Conservation (phyloP, 2,888 invertebrate species). For the Prosapia bicincta region DNA sequence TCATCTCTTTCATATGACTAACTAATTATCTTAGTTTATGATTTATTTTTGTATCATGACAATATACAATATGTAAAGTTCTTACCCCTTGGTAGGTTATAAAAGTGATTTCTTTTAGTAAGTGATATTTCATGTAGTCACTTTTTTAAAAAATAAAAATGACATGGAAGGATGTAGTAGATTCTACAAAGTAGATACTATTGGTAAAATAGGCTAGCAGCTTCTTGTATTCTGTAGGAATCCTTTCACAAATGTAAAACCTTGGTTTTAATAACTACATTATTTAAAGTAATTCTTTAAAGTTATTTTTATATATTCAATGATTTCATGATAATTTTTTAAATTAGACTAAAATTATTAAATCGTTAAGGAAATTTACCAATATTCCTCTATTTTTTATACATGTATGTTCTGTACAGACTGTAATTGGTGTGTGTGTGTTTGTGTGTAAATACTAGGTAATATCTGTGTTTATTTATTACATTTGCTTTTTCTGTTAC, state of each 20-base stretch:
- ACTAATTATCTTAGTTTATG: not conserved
- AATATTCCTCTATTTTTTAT: constrained; percentile 1
- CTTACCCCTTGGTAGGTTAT: not conserved
- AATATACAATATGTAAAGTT: not conserved
- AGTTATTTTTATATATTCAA: too few relatives aligned
- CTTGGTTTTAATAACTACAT: not conserved
- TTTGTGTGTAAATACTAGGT: not conserved
- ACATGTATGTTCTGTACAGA: not conserved
- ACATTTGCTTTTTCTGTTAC: not conserved
- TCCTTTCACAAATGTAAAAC: not conserved
- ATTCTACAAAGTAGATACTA: too few relatives aligned
- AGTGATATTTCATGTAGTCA: not conserved
- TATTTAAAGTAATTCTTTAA: too few relatives aligned
- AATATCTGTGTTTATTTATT: not conserved
- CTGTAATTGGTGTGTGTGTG: not conserved
- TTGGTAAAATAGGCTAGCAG: too few relatives aligned
- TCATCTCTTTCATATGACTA: not conserved
- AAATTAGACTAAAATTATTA: not conserved
- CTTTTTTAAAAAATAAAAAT: too few relatives aligned
- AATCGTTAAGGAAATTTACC: not conserved
- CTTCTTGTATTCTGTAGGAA: not conserved
- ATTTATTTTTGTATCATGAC: not conserved
- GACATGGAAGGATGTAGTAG: too few relatives aligned
- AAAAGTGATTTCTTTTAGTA: not conserved
- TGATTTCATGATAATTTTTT: not conserved